Percentiles rank a stretch among this genome's conserved stretches.
Conservation (phyloP, 2,113 vertebrate genomes). For the Trachemys scripta region DNA sequence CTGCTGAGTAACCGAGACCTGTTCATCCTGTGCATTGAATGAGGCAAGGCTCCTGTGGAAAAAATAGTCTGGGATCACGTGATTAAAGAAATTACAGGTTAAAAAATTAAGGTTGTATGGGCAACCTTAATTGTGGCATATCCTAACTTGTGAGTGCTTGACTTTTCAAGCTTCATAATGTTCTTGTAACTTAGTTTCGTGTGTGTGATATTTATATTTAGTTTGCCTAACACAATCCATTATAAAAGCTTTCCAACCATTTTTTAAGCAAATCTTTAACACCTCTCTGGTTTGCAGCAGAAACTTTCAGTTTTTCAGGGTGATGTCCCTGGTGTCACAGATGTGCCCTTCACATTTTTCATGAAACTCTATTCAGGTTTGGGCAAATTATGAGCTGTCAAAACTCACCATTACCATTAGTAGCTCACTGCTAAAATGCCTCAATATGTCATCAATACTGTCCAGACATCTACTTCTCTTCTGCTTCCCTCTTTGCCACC, state of each 20-base stretch:
- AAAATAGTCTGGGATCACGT: background rate
- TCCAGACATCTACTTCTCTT: background rate
- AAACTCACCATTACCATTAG: background rate
- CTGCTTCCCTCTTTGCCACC: background rate
- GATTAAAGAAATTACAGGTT: background rate
- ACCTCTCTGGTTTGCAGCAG: background rate
- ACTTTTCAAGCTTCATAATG: background rate
- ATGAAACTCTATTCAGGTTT: background rate
- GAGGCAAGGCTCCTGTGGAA: background rate
- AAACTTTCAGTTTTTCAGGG: background rate
- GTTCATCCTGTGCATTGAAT: background rate
- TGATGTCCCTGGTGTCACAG: background rate
- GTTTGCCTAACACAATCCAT: background rate
- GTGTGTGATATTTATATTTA: background rate
- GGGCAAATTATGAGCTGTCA: background rate
- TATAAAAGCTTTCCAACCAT: background rate
- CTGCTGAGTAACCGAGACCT: background rate
- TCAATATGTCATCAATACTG: background rate
- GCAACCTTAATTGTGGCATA: background rate
- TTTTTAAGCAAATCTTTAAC: background rate
- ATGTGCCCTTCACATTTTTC: background rate
- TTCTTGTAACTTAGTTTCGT: background rate
- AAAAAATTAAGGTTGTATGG: background rate
- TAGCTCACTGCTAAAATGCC: background rate
- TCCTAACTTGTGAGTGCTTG: background rate